Evolutionary conservation across 2,888 invertebrate species (phyloP).

Genomic region (Euzophera pinguis): DNA sequence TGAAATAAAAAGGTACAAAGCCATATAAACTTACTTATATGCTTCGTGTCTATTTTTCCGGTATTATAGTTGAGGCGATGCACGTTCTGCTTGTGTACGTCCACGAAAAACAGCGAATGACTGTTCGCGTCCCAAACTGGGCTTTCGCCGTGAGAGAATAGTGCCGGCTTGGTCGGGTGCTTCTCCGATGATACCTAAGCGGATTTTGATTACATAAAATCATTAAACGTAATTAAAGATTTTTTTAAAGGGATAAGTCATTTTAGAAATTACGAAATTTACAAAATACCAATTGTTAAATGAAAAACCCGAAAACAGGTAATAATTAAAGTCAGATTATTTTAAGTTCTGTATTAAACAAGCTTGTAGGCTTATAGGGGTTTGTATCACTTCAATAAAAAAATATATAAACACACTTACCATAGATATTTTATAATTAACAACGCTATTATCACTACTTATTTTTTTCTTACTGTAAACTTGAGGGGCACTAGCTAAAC

Average conservation of each 20-base stretch:
- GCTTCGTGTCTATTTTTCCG: slow-evolving; percentile 52
- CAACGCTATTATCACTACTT: not conserved
- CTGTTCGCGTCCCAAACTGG: slow-evolving; percentile 79
- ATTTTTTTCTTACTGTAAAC: not conserved
- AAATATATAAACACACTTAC: slow-evolving; percentile 33
- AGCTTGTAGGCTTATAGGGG: too few species aligned
- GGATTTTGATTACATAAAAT: too few species aligned
- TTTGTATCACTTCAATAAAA: not conserved
- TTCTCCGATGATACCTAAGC: slow-evolving; percentile 49
- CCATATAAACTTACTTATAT: slow-evolving; percentile 52
- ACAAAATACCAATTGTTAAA: too few species aligned
- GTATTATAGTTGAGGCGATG: slow-evolving; percentile 65
- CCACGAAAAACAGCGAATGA: slow-evolving; percentile 79
- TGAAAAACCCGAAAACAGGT: too few species aligned
- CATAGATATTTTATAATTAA: slow-evolving; percentile 51
- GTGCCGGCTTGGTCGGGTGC: slow-evolving; percentile 40
- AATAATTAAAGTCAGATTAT: too few species aligned
- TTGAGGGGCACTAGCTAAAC: not conserved
- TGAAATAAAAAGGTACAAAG: too few species aligned
- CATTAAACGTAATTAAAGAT: too few species aligned
- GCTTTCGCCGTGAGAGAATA: slow-evolving; percentile 55
- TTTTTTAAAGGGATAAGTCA: too few species aligned
- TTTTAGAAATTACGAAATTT: too few species aligned
- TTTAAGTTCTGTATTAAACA: too few species aligned
- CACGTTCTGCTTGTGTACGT: slow-evolving; percentile 71